Evolutionary conservation across 2,888 invertebrate genomes (phyloP), one percentile per base, ranked within the genome.

Genomic region (Xestia rhomboidea): DNA sequence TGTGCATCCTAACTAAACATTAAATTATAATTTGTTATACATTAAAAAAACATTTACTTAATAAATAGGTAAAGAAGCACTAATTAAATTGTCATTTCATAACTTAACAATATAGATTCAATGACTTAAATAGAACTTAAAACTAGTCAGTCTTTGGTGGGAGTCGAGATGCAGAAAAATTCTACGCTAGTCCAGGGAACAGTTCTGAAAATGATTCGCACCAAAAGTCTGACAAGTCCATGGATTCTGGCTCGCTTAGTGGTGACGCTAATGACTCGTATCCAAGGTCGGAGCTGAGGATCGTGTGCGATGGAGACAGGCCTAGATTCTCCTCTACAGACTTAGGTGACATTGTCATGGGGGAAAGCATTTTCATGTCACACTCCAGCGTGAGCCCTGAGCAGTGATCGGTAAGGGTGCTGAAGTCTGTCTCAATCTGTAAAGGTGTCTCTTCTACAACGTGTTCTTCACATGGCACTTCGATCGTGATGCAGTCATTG

Each of bases 131-230:
- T 46, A 78, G 49, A 87, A 89, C 91, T 92, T 87, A 81, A 54
- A 93, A 93, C 95, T 95, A 96, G 89, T 96, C 96, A 96, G 96
- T 96, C 96, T 96, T 96, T 93, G 95, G 95, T 91, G 95, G 91
- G 91, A 93, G 92, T 88, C 86, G 87, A 79, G 84, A 87, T 90
- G 82, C 94, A 93, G 93, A 93, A 90, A 87, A 79, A 90, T 83
- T 84, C 83, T 97, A 98, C 73, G 97, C 97, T 90, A 98, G 95
- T 82, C 97, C 97, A 57, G 98, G 98, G 94, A 98, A 98, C 87
- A 98, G 94, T 94, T 98, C 98, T 81, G 98, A 97, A 89, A 98
- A 97, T 88, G 98, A 98, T 91, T 97, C 97, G 91, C 98, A 98
- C 98, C 98, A 98, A 90, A 98, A 96, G 91, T 98, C 98, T 91